These are phyloP conservation scores for Diglossa brunneiventris DNA, from an alignment of 2,113 vertebrate species.

Conservation along the genomic window DNA sequence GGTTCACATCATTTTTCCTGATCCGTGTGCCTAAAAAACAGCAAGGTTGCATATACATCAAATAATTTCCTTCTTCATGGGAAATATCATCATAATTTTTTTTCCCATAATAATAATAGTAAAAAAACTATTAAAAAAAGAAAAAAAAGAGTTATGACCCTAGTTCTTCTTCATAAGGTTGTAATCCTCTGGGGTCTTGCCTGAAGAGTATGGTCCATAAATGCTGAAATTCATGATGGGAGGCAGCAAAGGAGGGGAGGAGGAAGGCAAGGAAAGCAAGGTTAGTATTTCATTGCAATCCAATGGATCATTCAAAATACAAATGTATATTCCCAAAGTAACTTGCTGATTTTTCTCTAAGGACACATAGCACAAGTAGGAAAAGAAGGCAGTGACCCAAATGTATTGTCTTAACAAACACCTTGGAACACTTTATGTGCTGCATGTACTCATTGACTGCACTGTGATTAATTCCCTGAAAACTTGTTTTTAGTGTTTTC, in stretches of 20 bases:
- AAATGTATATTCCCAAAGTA: neutral
- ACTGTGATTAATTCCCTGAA: neutral
- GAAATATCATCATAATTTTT: neutral
- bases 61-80: neutral
- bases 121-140: no score
- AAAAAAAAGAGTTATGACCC: accelerated
- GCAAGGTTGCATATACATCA: neutral
- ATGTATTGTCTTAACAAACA: neutral
- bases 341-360: neutral
- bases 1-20: neutral
- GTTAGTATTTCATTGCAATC: neutral
- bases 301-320: neutral
- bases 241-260: accelerated
- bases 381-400: neutral
- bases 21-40: neutral
- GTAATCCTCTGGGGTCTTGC: neutral
- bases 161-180: neutral
- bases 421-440: neutral
- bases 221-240: neutral
- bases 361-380: neutral
- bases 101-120: neutral
- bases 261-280: neutral
- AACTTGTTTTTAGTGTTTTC: neutral
- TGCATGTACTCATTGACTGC: neutral
- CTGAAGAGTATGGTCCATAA: neutral